phyloP scores from a whole-genome alignment of 2,113 vertebrate species.

The Actenoides lindsayi region DNA sequence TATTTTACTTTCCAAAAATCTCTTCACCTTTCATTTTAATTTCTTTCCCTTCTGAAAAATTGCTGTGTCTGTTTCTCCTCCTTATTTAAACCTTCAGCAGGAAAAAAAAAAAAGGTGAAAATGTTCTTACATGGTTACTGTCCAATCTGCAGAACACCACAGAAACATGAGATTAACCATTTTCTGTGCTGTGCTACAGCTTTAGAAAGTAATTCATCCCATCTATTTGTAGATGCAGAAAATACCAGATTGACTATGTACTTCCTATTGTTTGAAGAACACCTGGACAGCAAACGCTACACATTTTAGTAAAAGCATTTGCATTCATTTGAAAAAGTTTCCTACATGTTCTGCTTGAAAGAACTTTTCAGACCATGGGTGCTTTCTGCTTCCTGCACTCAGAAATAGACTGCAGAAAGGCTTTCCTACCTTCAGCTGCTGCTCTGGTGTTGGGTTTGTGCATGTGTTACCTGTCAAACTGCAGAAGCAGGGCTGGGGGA shows the following conservation, averaged over 20 bases:
- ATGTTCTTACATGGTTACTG: not conserved
- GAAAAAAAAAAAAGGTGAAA: not conserved
- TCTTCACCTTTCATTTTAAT: not conserved
- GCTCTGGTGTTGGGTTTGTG: not conserved
- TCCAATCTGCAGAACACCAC: not conserved
- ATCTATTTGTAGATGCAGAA: not conserved
- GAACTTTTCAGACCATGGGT: not conserved
- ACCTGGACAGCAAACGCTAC: not conserved
- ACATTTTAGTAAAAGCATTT: not conserved
- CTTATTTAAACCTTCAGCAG: not conserved
- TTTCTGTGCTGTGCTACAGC: not conserved
- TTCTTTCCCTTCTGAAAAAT: not conserved
- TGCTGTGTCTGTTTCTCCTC: not conserved
- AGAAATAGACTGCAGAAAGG: not conserved
- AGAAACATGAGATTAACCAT: not conserved
- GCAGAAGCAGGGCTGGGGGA: not conserved
- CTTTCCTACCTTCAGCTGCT: not conserved
- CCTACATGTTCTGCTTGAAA: not conserved
- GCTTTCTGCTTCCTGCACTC: not conserved
- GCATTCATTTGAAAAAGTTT: not conserved
- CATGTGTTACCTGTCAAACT: not conserved
- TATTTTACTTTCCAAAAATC: not conserved
- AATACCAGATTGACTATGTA: not conserved
- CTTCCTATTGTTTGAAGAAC: not conserved
- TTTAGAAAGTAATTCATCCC: not conserved